These are phyloP conservation scores for Porites lutea DNA, from an alignment of 64 coral and sea anemone genomes.

Conservation along the genomic window DNA sequence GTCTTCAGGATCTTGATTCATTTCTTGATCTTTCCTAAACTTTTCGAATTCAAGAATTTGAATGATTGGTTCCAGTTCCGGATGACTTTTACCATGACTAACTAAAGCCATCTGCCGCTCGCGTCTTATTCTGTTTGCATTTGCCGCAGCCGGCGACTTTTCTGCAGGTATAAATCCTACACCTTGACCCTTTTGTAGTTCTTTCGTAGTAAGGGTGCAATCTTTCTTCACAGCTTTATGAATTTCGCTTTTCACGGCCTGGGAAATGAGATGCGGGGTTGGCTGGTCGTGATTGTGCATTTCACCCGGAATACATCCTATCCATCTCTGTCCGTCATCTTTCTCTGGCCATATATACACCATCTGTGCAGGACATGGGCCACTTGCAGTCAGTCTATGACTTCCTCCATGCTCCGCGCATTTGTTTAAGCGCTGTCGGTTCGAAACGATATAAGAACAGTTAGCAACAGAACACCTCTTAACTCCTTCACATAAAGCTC, in stretches of 20 bases:
- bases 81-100: neutral
- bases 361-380: neutral
- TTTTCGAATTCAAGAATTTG: constrained; percentile 56
- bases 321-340: constrained; percentile 63
- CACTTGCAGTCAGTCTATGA: neutral
- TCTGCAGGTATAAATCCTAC: constrained; percentile 64
- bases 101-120: constrained; percentile 18
- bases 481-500: constrained; percentile 60
- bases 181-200: constrained; percentile 56
- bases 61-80: constrained; percentile 28
- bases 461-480: constrained; percentile 25
- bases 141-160: constrained; percentile 40
- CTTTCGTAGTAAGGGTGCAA: constrained; percentile 35
- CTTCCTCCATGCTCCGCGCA: constrained; percentile 17
- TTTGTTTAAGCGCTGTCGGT: constrained; percentile 62
- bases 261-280: constrained; percentile 49
- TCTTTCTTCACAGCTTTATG: constrained; percentile 41
- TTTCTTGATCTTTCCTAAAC: constrained; percentile 33
- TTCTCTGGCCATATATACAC: constrained; percentile 60
- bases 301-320: constrained; percentile 27
- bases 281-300: constrained; percentile 38
- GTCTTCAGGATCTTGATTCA: constrained; percentile 32
- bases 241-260: constrained; percentile 34
- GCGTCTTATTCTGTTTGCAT: constrained; percentile 29
- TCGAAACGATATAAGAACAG: constrained; percentile 35